Evolutionary conservation across 2,113 vertebrate species (phyloP).

Genomic region (Trochalopteron elliotii): DNA sequence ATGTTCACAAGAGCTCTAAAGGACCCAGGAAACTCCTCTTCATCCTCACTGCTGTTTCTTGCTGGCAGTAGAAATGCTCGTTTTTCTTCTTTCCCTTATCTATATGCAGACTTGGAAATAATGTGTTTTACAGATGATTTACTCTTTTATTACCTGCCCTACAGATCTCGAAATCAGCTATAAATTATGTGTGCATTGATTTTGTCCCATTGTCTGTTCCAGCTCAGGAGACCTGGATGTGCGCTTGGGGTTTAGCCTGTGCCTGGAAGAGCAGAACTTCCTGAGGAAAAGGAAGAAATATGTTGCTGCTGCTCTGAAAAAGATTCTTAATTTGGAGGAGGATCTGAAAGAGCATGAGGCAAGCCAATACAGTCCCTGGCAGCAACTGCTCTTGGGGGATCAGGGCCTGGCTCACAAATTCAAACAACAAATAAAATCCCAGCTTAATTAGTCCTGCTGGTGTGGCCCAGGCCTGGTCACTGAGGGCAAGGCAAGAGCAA

Average conservation of each 20-base stretch:
- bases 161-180: not conserved
- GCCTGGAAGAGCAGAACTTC: conserved; percentile 76
- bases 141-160: not conserved
- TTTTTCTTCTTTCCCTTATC: not conserved
- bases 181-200: not conserved
- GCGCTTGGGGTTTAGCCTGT: conserved; percentile 79
- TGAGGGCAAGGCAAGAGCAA: not conserved
- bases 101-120: not conserved
- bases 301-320: conserved; percentile 75
- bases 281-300: conserved; percentile 78
- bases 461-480: not conserved
- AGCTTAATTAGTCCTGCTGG: not conserved
- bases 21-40: not conserved
- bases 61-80: not conserved
- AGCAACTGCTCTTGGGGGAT: rapidly evolving
- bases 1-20: not conserved
- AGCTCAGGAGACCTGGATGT: conserved; percentile 74
- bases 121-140: not conserved
- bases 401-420: not conserved
- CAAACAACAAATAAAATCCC: not conserved
- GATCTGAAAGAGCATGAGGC: conserved; percentile 76
- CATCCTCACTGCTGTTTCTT: not conserved
- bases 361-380: not conserved
- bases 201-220: not conserved
- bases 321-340: conserved; percentile 74